phyloP scores from a whole-genome alignment of 2,113 vertebrate species.

The Polypterus bichir region DNA sequence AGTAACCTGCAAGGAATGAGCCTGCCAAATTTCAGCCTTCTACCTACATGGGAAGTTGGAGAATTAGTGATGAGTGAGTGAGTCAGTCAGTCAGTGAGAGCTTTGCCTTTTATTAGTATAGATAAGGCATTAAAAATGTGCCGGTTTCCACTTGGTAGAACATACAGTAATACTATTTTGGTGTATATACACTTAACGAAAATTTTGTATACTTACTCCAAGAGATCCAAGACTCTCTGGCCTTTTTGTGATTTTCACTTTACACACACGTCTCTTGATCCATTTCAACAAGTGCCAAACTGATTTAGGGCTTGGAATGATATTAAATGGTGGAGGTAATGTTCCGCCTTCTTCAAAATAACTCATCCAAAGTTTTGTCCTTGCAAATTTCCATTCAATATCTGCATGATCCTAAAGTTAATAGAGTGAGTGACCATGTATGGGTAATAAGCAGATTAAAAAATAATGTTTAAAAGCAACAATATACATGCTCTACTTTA shows the following conservation, averaged over 20 bases:
- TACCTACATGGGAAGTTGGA: no score
- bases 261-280: slow-evolving; percentile 66
- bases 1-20: no score
- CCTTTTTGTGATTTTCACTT: slow-evolving; percentile 55
- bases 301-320: slow-evolving; percentile 90
- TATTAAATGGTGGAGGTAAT: slow-evolving; percentile 89
- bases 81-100: no score
- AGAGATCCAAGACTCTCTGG: slow-evolving; percentile 77
- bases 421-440: slow-evolving; percentile 13
- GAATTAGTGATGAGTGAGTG: no score
- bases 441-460: no score
- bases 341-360: slow-evolving; percentile 98
- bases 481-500: no score
- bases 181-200: neutral
- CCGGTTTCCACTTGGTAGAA: no score
- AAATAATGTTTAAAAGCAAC: no score
- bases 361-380: slow-evolving; percentile 98
- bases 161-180: no score
- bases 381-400: slow-evolving; percentile 97
- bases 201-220: slow-evolving; percentile 59
- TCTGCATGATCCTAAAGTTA: slow-evolving; percentile 83
- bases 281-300: slow-evolving; percentile 74
- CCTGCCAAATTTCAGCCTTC: no score
- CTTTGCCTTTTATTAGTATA: no score
- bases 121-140: no score